These are phyloP conservation scores for Fabriciana adippe DNA, from an alignment of 2,888 invertebrate genomes.

Conservation along the genomic window DNA sequence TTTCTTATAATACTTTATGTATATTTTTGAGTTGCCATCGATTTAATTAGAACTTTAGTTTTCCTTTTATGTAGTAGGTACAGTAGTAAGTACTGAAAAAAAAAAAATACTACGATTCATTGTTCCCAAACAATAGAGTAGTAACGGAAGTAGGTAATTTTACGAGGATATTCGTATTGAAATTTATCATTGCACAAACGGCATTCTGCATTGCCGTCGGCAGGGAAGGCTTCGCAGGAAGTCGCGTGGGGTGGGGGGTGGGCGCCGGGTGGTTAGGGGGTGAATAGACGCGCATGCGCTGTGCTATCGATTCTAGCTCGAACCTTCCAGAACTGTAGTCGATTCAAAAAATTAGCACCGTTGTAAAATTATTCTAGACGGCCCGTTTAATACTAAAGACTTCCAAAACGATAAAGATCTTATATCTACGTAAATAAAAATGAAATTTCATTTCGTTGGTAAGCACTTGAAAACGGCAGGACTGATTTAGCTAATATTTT, in stretches of 20 bases:
- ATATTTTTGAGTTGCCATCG: too few relatives aligned
- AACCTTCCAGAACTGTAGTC: conserved; percentile 21
- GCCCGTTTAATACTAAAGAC: neutral
- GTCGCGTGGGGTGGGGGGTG: conserved; percentile 15
- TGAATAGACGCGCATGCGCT: conserved; percentile 40
- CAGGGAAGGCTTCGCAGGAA: conserved; percentile 49
- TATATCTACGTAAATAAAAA: neutral
- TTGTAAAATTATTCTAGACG: neutral
- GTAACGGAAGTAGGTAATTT: neutral
- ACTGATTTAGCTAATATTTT: too few relatives aligned
- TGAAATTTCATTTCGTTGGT: too few relatives aligned
- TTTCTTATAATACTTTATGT: too few relatives aligned
- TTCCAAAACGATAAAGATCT: neutral
- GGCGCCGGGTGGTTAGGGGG: conserved; percentile 23
- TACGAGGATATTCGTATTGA: conserved; percentile 21
- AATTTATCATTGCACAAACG: conserved; percentile 41
- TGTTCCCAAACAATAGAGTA: neutral
- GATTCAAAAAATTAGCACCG: conserved; percentile 26
- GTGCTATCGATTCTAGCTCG: conserved; percentile 42
- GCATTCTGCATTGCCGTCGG: conserved; percentile 37
- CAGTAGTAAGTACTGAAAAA: neutral
- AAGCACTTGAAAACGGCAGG: too few relatives aligned
- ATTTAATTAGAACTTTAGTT: too few relatives aligned
- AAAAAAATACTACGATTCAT: neutral
- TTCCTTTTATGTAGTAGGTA: too few relatives aligned